These are phyloP conservation scores for Clupea harengus DNA, from an alignment of 2,113 vertebrate species.

Conservation along the genomic window DNA sequence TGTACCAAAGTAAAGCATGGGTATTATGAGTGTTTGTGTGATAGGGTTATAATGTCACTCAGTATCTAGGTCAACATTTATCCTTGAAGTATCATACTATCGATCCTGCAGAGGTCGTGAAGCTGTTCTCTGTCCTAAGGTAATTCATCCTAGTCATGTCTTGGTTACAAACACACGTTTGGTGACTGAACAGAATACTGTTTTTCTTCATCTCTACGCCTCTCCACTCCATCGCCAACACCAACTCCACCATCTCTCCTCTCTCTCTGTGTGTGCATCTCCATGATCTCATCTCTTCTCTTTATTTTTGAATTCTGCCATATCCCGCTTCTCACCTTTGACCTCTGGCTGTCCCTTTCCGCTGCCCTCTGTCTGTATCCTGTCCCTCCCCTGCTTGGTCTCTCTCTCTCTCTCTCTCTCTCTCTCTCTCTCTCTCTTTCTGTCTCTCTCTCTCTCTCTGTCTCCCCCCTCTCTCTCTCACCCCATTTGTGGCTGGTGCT, in stretches of 20 bases:
- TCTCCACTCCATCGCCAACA: background rate
- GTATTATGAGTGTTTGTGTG: background rate
- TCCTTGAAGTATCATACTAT: slow-evolving; percentile 1
- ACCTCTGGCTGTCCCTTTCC: background rate
- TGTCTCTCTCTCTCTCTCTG: background rate
- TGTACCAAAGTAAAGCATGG: background rate
- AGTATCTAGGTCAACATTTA: background rate
- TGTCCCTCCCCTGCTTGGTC: background rate
- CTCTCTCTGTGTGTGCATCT: background rate
- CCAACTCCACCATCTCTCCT: background rate
- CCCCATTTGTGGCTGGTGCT: background rate
- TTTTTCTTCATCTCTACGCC: background rate
- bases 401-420: background rate
- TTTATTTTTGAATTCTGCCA: background rate
- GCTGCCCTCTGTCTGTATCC: background rate
- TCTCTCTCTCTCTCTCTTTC: background rate
- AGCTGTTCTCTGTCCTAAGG: background rate
- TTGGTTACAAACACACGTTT: background rate
- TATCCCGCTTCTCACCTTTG: background rate
- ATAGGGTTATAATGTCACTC: slow-evolving; percentile 9
- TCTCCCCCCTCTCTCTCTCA: background rate
- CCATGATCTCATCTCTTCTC: background rate
- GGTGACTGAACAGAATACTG: background rate
- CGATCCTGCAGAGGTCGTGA: background rate
- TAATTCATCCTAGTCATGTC: background rate